Conservation (phyloP, 92 coral and sea anemone genomes). For the Epizoanthus stellaris region DNA sequence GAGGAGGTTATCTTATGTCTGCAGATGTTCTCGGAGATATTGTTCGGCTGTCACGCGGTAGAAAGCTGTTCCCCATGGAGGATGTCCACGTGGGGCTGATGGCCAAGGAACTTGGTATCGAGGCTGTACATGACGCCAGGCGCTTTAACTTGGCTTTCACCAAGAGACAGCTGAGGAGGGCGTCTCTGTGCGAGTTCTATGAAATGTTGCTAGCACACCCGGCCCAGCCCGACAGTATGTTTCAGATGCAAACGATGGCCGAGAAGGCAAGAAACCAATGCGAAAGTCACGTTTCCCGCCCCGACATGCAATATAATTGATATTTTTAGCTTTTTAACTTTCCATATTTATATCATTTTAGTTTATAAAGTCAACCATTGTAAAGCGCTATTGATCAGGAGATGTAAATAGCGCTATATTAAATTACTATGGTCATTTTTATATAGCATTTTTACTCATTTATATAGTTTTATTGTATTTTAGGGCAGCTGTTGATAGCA, state of each 20-base stretch:
- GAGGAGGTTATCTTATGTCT: background rate
- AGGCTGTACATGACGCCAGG: background rate
- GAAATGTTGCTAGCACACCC: conserved; percentile 1
- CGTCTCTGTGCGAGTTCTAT: background rate
- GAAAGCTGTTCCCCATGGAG: background rate
- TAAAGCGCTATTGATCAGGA: no score
- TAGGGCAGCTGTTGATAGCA: no score
- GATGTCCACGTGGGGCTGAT: conserved; percentile 14
- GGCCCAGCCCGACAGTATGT: background rate
- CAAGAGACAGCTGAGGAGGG: background rate
- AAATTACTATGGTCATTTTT: no score
- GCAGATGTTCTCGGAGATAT: background rate
- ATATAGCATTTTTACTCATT: no score
- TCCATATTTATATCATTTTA: no score
- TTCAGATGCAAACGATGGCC: conserved; percentile 8
- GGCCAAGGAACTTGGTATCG: background rate
- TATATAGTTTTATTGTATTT: no score
- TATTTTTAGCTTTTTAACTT: no score
- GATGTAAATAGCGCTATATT: no score
- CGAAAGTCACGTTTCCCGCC: background rate
- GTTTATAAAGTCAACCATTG: no score
- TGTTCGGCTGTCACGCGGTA: background rate
- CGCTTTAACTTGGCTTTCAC: conserved; percentile 7
- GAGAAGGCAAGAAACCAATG: conserved; percentile 12
- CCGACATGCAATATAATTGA: no score